These are phyloP conservation scores for Megathymus violae DNA, from an alignment of 1,140 invertebrate genomes.

Conservation along the genomic window DNA sequence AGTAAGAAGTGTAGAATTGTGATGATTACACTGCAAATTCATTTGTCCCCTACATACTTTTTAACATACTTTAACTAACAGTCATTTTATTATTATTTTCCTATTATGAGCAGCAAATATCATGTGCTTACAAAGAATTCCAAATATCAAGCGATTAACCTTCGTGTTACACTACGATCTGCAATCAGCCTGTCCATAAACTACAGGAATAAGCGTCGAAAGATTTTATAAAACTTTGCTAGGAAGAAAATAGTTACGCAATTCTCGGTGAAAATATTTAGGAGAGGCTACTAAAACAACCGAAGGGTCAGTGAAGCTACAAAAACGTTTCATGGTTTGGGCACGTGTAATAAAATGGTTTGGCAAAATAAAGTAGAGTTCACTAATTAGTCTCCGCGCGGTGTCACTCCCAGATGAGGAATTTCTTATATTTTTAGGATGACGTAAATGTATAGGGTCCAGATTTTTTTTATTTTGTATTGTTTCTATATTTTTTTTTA, in stretches of 20 bases:
- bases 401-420: constrained; percentile 25
- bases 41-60: too few species aligned
- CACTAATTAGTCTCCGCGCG: constrained; percentile 25
- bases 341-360: too few species aligned
- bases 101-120: background rate
- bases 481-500: background rate
- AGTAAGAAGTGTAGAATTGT: too few species aligned
- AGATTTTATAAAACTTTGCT: background rate
- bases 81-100: constrained; percentile 2
- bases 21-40: too few species aligned
- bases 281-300: constrained; percentile 3
- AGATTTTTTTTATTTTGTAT: background rate
- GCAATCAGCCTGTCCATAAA: background rate
- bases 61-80: too few species aligned
- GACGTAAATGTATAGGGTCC: background rate
- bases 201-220: background rate
- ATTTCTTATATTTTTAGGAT: constrained; percentile 11
- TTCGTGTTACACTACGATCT: background rate
- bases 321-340: constrained; percentile 18
- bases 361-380: constrained; percentile 27
- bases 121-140: background rate
- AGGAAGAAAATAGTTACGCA: background rate
- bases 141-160: background rate
- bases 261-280: background rate
- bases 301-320: constrained; percentile 7